Evolutionary conservation across 2,797 vertebrate genomes (phyloP).

Genomic region (Gymnopithys bicolor): DNA sequence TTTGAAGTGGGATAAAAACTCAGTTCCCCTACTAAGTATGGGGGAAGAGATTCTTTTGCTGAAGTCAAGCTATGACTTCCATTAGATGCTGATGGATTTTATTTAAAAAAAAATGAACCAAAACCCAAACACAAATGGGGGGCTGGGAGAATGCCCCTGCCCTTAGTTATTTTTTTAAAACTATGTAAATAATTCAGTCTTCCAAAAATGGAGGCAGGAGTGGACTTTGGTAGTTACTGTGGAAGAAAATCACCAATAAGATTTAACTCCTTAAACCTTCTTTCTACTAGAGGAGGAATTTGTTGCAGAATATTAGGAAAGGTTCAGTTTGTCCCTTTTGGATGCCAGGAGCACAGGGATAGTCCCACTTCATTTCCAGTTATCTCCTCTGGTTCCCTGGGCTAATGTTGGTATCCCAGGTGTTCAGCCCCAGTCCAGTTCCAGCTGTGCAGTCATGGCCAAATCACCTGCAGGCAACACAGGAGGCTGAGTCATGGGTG

Average conservation of each 20-base stretch:
- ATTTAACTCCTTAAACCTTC: not conserved
- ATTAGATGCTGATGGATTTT: not conserved
- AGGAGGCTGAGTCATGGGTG: not conserved
- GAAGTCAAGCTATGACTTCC: not conserved
- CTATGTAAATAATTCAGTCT: not conserved
- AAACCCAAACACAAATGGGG: not conserved
- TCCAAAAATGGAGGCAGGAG: not conserved
- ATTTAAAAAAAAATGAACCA: not conserved
- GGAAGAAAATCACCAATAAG: not conserved
- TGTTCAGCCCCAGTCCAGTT: not conserved
- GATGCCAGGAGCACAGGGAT: accelerated
- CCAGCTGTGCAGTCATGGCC: accelerated
- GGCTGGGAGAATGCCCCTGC: accelerated
- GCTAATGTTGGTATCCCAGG: accelerated
- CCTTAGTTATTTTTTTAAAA: not conserved
- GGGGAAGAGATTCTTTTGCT: not conserved
- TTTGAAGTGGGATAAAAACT: not conserved
- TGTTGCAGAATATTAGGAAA: not conserved
- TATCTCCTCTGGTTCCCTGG: accelerated
- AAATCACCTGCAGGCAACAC: not conserved
- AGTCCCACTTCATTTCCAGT: not conserved
- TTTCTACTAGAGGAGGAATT: not conserved
- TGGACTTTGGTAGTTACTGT: not conserved
- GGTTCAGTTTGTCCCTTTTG: not conserved
- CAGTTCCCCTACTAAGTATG: not conserved